Evolutionary conservation across 2,888 invertebrate genomes (phyloP).

Genomic region (Calephelis perditalis): DNA sequence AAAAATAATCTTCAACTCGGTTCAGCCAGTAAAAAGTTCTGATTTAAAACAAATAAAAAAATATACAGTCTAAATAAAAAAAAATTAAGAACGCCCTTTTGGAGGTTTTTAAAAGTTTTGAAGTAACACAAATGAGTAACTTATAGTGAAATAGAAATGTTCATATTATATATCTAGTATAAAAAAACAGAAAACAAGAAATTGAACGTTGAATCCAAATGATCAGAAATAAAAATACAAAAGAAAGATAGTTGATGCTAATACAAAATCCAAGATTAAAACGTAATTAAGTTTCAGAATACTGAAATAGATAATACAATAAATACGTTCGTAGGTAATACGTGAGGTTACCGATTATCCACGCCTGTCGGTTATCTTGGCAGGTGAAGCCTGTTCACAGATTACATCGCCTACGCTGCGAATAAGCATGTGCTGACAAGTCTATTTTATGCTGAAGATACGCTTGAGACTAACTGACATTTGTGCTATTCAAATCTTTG

Average conservation of each 20-base stretch:
- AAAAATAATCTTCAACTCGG: no score
- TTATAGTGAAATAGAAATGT: no score
- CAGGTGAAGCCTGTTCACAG: constrained; percentile 41
- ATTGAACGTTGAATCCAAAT: no score
- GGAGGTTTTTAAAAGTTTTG: no score
- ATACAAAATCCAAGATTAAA: constrained; percentile 18
- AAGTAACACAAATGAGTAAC: no score
- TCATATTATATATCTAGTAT: no score
- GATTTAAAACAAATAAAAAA: no score
- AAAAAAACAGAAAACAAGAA: no score
- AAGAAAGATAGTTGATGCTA: not conserved
- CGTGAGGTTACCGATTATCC: constrained; percentile 33
- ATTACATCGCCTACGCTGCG: constrained; percentile 54
- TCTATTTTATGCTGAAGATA: constrained; percentile 48
- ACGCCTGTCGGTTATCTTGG: constrained; percentile 33
- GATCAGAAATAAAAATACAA: no score
- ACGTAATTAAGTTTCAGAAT: constrained; percentile 25
- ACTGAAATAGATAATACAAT: constrained; percentile 25
- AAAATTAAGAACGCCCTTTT: no score
- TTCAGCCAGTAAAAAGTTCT: no score
- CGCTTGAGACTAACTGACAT: constrained; percentile 39
- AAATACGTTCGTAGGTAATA: constrained; percentile 26
- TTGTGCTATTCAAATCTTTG: constrained; percentile 26
- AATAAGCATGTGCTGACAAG: constrained; percentile 51
- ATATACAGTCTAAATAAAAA: no score